Conservation (phyloP, 2,888 invertebrate genomes). For the Allygus modestus region DNA sequence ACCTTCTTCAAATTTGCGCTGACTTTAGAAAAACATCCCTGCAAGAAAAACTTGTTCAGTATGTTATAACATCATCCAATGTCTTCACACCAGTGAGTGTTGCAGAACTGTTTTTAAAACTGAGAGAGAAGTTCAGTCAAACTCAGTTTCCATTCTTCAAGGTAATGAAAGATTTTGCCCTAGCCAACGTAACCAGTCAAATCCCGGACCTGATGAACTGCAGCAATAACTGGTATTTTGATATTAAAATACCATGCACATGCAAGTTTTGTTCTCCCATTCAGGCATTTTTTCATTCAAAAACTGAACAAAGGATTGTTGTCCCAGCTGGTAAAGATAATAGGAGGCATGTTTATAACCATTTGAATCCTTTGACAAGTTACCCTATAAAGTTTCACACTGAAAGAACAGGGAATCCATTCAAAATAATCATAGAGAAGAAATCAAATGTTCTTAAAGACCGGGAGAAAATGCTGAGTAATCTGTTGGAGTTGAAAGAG, state of each 20-base stretch:
- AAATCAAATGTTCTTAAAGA: background rate
- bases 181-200: background rate
- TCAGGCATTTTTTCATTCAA: background rate
- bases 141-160: background rate
- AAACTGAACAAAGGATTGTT: background rate
- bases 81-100: background rate
- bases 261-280: slow-evolving; percentile 1
- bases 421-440: background rate
- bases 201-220: background rate
- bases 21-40: background rate
- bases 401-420: background rate
- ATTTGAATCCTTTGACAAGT: background rate
- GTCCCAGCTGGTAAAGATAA: background rate
- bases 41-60: background rate
- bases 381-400: background rate
- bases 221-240: slow-evolving; percentile 12
- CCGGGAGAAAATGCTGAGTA: background rate
- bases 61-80: background rate
- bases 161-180: background rate
- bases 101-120: slow-evolving; percentile 3
- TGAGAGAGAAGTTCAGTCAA: background rate
- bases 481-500: background rate
- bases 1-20: background rate
- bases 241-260: background rate
- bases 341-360: background rate